Evolutionary conservation across 2,113 vertebrate genomes (phyloP), one percentile per base, ranked within the genome.

Genomic region (Lamprologus sp.): DNA sequence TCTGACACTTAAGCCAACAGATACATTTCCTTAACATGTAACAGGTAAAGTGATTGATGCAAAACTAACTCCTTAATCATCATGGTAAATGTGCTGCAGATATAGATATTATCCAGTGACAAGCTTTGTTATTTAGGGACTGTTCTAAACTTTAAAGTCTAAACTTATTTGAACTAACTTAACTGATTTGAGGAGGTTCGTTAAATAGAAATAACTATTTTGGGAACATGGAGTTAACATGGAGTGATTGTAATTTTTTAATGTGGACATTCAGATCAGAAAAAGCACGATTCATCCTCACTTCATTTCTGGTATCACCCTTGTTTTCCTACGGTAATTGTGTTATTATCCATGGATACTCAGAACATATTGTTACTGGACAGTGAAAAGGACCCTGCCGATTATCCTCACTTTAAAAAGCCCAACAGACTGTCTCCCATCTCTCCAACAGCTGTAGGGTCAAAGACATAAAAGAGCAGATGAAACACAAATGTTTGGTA

Each of bases 371-470:
- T 77, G 68, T 35, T 53, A 37, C 26, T 70, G 28, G 63, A 82
- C 40, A 79, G 26, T 65, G 14, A 84, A 87, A 87, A 79, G 82
- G 17, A 79, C 82, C 60, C 54, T 35, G 3, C 56, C 21, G 26
- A 77, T 51, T 77, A 77, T 19, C 73, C 73, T 77, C 26, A 51
- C 73, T 77, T 68, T 31, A 77, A 81, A 47, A 88, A 49, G 11
- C 15, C 4, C 17, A 83, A 73, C 47, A 75, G 45, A 89, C 35
- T 80, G 49, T 63, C 31, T 33, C 73, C 70, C 75, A 56, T 91
- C 80, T 89, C 60, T 87, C 47, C 11, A 94, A 89, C 93, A 94
- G 92, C 92, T 96, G 92, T 87, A 56, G 65, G 87, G 79, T 88
- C 83, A 93, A 40, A 84, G 87, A 88, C 86, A 93, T 92, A 85